Evolutionary conservation across 2,888 invertebrate species (phyloP).

Genomic region (Escarpia spicata): DNA sequence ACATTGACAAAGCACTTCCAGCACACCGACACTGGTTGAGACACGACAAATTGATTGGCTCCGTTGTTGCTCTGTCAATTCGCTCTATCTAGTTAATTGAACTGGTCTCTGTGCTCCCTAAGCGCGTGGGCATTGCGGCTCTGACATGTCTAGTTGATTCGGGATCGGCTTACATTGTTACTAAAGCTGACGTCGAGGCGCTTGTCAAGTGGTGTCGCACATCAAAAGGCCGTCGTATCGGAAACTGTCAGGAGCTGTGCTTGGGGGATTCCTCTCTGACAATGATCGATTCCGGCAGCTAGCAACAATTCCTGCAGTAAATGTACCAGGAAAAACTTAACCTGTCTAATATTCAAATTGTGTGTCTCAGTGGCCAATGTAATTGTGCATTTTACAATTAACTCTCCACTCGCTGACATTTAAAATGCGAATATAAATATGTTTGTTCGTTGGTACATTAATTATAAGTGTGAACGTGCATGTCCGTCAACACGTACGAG

Average conservation of each 20-base stretch:
- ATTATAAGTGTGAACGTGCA: neutral
- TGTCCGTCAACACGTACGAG: neutral
- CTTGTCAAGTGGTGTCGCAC: neutral
- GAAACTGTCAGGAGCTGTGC: neutral
- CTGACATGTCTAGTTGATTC: neutral
- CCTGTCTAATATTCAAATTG: neutral
- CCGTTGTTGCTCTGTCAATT: neutral
- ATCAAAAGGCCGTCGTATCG: neutral
- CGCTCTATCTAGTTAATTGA: neutral
- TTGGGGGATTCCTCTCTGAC: neutral
- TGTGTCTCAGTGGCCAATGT: neutral
- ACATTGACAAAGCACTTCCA: neutral
- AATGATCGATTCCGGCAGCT: neutral
- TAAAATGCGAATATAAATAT: neutral
- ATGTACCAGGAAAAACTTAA: neutral
- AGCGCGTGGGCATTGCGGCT: neutral
- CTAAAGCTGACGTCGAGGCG: neutral
- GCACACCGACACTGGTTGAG: neutral
- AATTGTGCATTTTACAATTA: neutral
- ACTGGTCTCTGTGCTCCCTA: neutral
- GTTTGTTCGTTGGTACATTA: neutral
- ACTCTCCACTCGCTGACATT: neutral
- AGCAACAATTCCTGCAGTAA: neutral
- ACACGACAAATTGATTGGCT: neutral
- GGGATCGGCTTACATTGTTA: conserved; percentile 2